phyloP scores from a whole-genome alignment of 2,113 vertebrate species.

The Hiodon tergisus region DNA sequence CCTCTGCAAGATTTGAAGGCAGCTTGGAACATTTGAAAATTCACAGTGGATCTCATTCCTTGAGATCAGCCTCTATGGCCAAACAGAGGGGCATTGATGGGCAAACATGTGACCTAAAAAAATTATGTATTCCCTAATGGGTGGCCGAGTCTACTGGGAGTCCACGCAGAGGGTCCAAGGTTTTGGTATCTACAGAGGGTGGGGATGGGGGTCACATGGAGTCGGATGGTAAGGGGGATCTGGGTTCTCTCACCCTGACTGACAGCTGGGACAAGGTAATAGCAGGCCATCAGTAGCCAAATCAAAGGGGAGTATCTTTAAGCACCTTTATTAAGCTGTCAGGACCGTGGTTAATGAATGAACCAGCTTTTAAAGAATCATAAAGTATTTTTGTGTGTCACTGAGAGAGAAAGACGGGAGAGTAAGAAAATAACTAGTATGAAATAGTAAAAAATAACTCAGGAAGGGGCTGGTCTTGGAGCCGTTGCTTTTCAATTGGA shows the following conservation, averaged over 20 bases:
- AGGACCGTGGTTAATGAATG: constrained; percentile 50
- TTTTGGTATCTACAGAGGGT: constrained; percentile 2
- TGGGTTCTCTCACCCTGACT: constrained; percentile 69
- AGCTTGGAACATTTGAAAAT: not conserved
- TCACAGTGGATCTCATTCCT: no score
- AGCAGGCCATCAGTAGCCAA: constrained; percentile 38
- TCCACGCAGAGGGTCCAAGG: not conserved
- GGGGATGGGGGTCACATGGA: constrained; percentile 53
- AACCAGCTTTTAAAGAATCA: constrained; percentile 41
- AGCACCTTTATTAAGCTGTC: constrained; percentile 47
- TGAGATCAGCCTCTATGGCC: no score
- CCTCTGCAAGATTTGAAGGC: not conserved
- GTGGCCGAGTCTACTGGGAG: not conserved
- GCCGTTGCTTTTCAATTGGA: constrained; percentile 4
- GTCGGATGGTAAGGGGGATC: constrained; percentile 58
- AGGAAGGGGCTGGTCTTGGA: not conserved
- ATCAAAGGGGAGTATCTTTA: constrained; percentile 41
- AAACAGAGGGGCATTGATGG: no score
- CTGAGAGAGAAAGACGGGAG: constrained; percentile 4
- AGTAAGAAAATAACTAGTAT: constrained; percentile 17
- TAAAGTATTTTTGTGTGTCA: constrained; percentile 32
- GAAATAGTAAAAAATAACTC: constrained; percentile 1
- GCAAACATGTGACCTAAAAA: no score
- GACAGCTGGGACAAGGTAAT: constrained; percentile 55
- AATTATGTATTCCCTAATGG: no score